A percentile compares a stretch with the other conserved stretches of the same genome.
Evolutionary conservation across 1,140 invertebrate genomes (phyloP).

Genomic region (Cyrtorhinus lividipennis): DNA sequence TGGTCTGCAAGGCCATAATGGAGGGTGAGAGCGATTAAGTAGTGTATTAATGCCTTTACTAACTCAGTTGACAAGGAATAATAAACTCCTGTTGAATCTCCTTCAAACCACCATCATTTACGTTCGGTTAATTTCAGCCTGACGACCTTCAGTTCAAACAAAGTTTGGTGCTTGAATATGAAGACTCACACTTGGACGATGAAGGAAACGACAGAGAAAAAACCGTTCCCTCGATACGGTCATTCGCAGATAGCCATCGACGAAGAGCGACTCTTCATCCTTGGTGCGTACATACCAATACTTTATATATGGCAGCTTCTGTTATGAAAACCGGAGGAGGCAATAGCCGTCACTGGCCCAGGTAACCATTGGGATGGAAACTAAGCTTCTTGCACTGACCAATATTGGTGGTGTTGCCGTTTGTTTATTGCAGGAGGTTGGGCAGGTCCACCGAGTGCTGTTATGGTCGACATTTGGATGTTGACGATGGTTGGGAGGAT

Average conservation of each 20-base stretch:
- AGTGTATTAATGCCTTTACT: background rate
- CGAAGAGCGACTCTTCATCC: constrained; percentile 50
- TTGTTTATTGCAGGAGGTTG: constrained; percentile 41
- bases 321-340: no score
- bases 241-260: constrained; percentile 42
- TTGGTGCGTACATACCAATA: constrained; percentile 34
- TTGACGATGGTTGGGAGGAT: constrained; percentile 38
- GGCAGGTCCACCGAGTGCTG: constrained; percentile 50
- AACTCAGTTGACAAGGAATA: background rate
- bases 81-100: no score
- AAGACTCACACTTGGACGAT: constrained; percentile 60
- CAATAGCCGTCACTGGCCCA: no score
- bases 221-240: constrained; percentile 71
- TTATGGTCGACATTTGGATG: constrained; percentile 57
- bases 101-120: no score
- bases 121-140: background rate
- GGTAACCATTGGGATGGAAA: no score
- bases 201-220: constrained; percentile 45
- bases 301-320: no score
- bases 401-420: no score
- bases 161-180: constrained; percentile 80
- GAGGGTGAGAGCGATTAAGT: constrained; percentile 16
- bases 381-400: no score
- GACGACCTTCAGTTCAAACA: constrained; percentile 51
- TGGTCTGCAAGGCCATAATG: constrained; percentile 39